Evolutionary conservation across 2,113 vertebrate genomes (phyloP), one percentile per base, ranked within the genome.

Genomic region (Haplochromis vanheusdeni): DNA sequence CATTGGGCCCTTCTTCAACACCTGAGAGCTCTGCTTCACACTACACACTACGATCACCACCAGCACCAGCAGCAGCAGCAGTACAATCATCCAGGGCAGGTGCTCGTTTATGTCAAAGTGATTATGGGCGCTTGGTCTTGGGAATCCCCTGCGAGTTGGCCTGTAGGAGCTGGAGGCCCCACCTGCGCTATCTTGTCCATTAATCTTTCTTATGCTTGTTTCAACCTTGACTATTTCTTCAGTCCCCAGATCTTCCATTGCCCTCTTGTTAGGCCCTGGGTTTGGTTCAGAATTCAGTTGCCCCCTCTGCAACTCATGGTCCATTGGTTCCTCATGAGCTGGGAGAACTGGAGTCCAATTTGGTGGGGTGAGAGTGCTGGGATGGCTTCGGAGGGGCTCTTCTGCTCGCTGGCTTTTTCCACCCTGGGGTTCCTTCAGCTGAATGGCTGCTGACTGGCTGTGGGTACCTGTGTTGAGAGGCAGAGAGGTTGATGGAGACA

Each of bases 21-120:
- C 97, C 52, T 96, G 95, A 4, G 98, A 98, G 95, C 99, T 99
- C 81, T 97, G 97, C 81, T 98, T 97, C 86, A 99, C 93, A 0
- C 99, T 99, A 92, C 98, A 99, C 51, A 98, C 97, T 26, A 99
- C 99, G 0, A 99, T 98, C 81, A 98, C 96, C 89, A 99, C 98
- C 35, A 99, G 96, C 60, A 97, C 97, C 90, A 99, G 95, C 90
- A 99, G 95, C 37, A 99, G 95, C 91, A 99, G 97, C 58, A 99
- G 97, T 47, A 99, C 98, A 0, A 99, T 98, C 98, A 99, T 99
- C 99, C 99, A 99, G 0, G 99, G 98, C 79, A 99, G 95, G 91
- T 99, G 99, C 92, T 99, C 99, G 0, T 99, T 99, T 94, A 99
- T 99, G 94, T 99, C 99, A 3, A 99, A 99, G 93, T 97, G 97